Percentiles rank a stretch among this genome's conserved stretches.
These are phyloP conservation scores for Thymelicus lineola DNA, from an alignment of 2,888 invertebrate genomes.

Conservation along the genomic window DNA sequence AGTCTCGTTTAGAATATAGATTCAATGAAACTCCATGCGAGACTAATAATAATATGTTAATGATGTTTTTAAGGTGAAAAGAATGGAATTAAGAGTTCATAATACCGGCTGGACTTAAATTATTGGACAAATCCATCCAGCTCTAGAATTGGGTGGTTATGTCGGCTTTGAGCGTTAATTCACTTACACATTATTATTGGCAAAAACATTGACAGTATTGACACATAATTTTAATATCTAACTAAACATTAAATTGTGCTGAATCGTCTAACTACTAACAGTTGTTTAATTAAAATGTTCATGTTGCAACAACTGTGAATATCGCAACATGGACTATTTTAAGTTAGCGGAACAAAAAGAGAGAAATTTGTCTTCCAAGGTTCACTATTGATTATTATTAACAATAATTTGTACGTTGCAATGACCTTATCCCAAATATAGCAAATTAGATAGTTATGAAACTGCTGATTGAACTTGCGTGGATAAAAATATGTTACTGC, in stretches of 20 bases:
- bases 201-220: not conserved
- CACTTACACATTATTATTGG: not conserved
- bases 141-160: too few species aligned
- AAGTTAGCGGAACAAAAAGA: constrained; percentile 11
- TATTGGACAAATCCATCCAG: too few species aligned
- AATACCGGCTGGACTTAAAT: too few species aligned
- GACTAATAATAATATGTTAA: too few species aligned
- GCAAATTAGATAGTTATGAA: not conserved
- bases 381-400: constrained; percentile 6
- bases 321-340: constrained; percentile 4
- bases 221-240: not conserved
- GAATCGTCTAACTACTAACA: not conserved
- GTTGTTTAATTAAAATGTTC: not conserved
- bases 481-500: too few species aligned
- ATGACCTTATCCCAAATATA: constrained; percentile 31
- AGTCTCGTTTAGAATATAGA: too few species aligned
- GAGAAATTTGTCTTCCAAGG: constrained; percentile 29
- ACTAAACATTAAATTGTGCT: not conserved
- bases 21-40: too few species aligned
- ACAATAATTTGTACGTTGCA: constrained; percentile 23
- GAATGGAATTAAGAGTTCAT: too few species aligned
- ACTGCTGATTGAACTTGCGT: not conserved
- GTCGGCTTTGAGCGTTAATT: too few species aligned
- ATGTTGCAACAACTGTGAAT: not conserved
- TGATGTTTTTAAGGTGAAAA: too few species aligned